Percentiles rank a stretch among this genome's conserved stretches.
These are phyloP conservation scores for Merops nubicus DNA, from an alignment of 2,113 vertebrate species.

Conservation along the genomic window DNA sequence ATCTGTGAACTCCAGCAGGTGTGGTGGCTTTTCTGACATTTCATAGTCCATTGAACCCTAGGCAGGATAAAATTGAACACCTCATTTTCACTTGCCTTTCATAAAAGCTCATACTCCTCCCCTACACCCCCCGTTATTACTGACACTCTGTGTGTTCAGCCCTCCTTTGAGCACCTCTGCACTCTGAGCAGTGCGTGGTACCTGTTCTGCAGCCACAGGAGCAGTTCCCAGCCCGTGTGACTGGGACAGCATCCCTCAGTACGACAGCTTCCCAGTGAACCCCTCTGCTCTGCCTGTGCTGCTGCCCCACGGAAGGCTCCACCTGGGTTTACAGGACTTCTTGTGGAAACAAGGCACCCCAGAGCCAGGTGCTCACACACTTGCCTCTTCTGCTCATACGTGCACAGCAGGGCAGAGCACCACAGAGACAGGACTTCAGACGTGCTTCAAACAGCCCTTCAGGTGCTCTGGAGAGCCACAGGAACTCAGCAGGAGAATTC, in stretches of 20 bases:
- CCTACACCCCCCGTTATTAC: neutral
- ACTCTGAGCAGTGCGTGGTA: neutral
- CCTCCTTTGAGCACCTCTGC: neutral
- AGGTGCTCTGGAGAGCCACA: neutral
- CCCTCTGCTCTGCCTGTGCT: neutral
- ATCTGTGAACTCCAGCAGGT: neutral
- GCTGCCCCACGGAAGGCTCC: neutral
- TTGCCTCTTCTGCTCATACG: neutral
- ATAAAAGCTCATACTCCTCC: neutral
- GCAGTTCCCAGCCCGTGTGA: neutral
- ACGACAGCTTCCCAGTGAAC: neutral
- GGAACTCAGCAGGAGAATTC: neutral
- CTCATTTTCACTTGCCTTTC: neutral
- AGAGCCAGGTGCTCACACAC: neutral
- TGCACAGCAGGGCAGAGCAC: neutral
- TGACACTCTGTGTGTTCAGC: neutral
- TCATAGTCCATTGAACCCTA: neutral
- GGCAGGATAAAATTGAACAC: neutral
- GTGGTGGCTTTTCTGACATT: neutral
- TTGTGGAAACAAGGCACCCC: neutral
- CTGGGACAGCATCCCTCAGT: neutral
- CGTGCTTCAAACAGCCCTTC: neutral
- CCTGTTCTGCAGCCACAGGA: rapidly evolving
- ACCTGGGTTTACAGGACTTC: neutral
- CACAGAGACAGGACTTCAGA: neutral